Base-by-base conservation (phyloP, 2,113 vertebrate species). In the Jacana jacana region DNA sequence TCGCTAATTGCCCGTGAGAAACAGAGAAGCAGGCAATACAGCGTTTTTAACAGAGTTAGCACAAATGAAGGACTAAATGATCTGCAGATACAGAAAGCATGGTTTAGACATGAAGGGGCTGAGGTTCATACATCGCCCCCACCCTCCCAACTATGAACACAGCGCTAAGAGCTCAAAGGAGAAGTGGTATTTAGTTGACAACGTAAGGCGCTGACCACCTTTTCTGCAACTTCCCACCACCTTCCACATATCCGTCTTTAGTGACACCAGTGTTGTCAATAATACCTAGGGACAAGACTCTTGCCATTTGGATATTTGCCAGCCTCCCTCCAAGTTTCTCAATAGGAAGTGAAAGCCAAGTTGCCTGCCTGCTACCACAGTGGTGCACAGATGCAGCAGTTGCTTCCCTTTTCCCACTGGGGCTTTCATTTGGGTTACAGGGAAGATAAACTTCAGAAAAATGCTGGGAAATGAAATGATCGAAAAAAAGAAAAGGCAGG, bases 341-440 rank as follows among this genome's bases (percentile, higher is more conserved):
- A 94, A 24, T 27, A 37, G 87, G 94, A 97, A 96, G 71, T 86
- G 95, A 97, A 96, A 96, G 76, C 83, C 72, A 69, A 51, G 69
- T 11, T 30, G 52, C 80, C 46, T 54, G 86, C 60, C 52, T 79
- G 51, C 76, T 71, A 82, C 65, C 63, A 64, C 77, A 52, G n/a
- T 46, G 28, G 25, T 60, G 76, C 37, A 68, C 61, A 87, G 42
- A 90, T 71, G 48, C 58, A 77, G 58, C 46, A 77, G 9, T 44
- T 82, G 49, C 69, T 93, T 94, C 94, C 79, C 49, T 89, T 91
- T 96, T 95, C 73, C 42, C 77, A 85, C 11, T 4, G 17, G 17
- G 10, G 23, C 35, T 87, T 95, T 96, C 65, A 88, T 51, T 60
- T 64, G 55, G 20, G 27, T 90, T 78, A 88, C 61, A 92, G 52